Conservation (phyloP, 2,797 vertebrate species). For the Capromys pilorides region DNA sequence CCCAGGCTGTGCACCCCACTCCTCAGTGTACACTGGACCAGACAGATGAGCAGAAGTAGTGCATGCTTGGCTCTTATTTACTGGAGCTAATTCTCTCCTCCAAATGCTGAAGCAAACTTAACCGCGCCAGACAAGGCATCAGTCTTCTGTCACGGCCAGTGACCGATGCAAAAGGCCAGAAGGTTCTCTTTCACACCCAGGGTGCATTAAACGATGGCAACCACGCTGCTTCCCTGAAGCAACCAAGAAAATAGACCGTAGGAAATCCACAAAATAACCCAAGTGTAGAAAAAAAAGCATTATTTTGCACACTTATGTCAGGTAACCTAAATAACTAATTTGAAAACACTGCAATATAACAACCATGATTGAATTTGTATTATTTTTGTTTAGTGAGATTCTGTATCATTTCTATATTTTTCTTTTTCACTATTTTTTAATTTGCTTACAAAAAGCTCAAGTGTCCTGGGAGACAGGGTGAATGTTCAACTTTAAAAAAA, state of each 20-base stretch:
- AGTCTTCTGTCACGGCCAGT: not conserved
- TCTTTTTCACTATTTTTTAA: too few species aligned
- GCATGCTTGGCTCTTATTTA: not conserved
- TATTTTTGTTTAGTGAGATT: too few species aligned
- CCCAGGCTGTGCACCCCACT: too few species aligned
- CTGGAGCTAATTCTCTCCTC: not conserved
- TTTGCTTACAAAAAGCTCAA: too few species aligned
- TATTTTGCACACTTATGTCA: too few species aligned
- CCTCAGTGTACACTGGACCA: not conserved
- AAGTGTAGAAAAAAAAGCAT: not conserved
- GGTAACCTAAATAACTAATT: too few species aligned
- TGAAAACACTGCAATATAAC: too few species aligned
- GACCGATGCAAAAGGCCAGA: not conserved
- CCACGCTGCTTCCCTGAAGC: not conserved
- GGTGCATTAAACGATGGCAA: not conserved
- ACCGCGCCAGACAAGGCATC: not conserved
- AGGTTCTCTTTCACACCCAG: not conserved
- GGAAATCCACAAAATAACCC: not conserved
- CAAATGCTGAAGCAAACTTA: too few species aligned
- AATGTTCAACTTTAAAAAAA: not conserved
- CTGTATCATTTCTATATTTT: too few species aligned
- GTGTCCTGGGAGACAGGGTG: not conserved
- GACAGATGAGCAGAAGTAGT: too few species aligned
- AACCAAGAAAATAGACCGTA: not conserved
- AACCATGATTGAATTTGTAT: too few species aligned